Evolutionary conservation across 2,888 invertebrate species (phyloP), one percentile per base, ranked within the genome.

Genomic region (Apodemia mormo): DNA sequence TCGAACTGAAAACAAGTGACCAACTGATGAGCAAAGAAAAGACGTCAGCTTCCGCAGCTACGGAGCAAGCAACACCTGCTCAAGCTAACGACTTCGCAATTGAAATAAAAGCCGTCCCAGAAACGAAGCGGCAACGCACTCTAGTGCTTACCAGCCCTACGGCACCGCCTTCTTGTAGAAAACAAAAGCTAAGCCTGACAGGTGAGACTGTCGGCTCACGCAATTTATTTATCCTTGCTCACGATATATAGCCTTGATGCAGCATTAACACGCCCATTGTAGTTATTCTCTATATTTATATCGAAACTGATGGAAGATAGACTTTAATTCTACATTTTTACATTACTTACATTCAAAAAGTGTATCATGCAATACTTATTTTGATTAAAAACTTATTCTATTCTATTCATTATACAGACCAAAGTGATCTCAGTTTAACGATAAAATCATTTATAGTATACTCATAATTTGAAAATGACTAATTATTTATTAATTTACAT

Each of bases 141-240:
- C 92, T 96, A 81, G 94, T 95, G 84, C 90, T 96, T 78, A 94
- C 94, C 83, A 95, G 94, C 83, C 95, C 95, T 68, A 94, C 94
- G 77, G 94, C 94, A 73, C 94, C 95, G 78, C 94, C 94, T 79
- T 93, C 94, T 80, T 90, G 94, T 86, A 94, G 95, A 85, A 96
- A 96, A 87, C 95, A 95, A 83, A 94, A 95, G 85, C 95, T 96
- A 87, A 95, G 95, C 89, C 95, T 96, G 90, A 92, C 94, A 92
- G 94, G 94, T 94, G 93, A 92, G 89, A 85, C 79, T 81, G 82
- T 81, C 81, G 77, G 82, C 78, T 73, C 76, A 71, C 75, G 73
- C 69, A 68, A 61, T 70, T 69, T 71, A 68, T 70, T 70, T 73
- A 67, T 52, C 68, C 65, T 54, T 54, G 58, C 30, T 65, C 68